phyloP scores from a whole-genome alignment of 2,797 vertebrate species.

The Columba guinea region DNA sequence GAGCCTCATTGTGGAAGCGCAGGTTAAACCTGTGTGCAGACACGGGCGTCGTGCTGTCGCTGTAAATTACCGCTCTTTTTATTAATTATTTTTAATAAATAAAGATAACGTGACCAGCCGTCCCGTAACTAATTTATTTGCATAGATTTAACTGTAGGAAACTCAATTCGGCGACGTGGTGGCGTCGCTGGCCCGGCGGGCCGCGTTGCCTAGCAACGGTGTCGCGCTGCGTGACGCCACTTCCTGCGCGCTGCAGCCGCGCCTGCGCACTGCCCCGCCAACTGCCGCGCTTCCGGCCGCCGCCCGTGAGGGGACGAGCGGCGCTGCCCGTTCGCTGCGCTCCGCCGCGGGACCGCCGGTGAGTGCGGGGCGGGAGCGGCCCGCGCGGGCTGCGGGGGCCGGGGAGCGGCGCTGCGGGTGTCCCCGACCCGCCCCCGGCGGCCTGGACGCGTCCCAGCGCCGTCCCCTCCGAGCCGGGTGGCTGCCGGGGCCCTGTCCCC shows the following conservation, averaged over 20 bases:
- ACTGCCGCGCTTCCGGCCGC: not conserved
- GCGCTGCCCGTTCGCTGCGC: not conserved
- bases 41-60: too few species aligned
- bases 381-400: not conserved
- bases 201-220: not conserved
- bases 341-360: not conserved
- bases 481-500: too few species aligned
- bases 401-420: not conserved
- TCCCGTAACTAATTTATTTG: not conserved
- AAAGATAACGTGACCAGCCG: not conserved
- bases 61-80: not conserved
- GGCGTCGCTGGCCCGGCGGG: too few species aligned
- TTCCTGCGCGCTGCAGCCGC: not conserved
- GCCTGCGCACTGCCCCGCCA: not conserved
- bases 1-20: too few species aligned
- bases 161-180: too few species aligned
- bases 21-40: too few species aligned
- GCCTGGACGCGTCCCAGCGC: too few species aligned
- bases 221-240: accelerated
- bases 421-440: too few species aligned
- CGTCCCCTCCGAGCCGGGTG: not conserved
- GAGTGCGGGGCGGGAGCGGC: not conserved
- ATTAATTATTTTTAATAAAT: not conserved
- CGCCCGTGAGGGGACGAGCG: not conserved
- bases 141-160: too few species aligned